Evolutionary conservation across 2,113 vertebrate genomes (phyloP).

Genomic region (Zosterops pallidus): DNA sequence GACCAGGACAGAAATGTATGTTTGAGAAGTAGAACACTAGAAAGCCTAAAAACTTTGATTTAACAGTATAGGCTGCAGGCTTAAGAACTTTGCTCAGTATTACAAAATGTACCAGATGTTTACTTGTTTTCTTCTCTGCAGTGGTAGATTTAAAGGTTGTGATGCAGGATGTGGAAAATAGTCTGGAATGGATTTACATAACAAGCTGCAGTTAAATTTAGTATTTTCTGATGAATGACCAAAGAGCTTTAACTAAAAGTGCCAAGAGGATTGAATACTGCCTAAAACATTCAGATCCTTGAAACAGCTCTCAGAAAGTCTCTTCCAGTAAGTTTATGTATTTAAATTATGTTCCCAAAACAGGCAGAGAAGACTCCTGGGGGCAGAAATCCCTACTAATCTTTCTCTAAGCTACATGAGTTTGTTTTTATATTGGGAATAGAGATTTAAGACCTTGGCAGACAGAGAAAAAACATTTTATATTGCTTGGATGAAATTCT

Average conservation of each 20-base stretch:
- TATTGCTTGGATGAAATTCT: neutral
- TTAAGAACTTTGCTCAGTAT: neutral
- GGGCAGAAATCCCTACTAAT: neutral
- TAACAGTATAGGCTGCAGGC: neutral
- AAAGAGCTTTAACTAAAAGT: neutral
- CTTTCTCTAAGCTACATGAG: neutral
- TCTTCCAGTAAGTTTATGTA: neutral
- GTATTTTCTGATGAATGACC: neutral
- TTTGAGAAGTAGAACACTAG: neutral
- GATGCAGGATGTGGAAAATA: neutral
- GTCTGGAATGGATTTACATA: neutral
- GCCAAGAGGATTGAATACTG: neutral
- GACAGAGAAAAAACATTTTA: neutral
- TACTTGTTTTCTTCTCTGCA: neutral
- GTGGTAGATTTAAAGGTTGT: neutral
- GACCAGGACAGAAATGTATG: neutral
- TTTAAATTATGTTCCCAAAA: neutral
- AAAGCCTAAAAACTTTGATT: neutral
- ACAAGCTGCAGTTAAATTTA: conserved; percentile 11
- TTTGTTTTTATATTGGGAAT: neutral
- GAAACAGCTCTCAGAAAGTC: neutral
- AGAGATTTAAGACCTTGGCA: neutral
- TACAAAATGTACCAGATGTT: neutral
- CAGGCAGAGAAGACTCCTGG: neutral
- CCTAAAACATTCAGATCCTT: neutral